Evolutionary conservation across 2,113 vertebrate genomes (phyloP).

Genomic region (Nothocercus julius): DNA sequence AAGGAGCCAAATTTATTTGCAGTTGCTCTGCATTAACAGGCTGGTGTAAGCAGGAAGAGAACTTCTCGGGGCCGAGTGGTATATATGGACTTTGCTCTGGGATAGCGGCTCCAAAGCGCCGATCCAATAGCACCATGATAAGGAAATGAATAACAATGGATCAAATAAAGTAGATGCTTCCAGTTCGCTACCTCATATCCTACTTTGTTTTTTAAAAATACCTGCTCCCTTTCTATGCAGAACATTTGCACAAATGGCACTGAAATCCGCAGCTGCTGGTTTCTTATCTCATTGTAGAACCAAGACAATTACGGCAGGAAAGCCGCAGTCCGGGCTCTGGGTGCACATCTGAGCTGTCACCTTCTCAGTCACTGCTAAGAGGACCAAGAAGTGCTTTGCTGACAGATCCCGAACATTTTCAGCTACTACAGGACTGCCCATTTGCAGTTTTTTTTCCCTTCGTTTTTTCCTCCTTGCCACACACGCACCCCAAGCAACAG

Average conservation of each 20-base stretch:
- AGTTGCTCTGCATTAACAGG: neutral
- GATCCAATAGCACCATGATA: neutral
- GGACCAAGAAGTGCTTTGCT: neutral
- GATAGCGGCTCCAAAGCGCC: neutral
- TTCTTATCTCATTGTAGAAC: neutral
- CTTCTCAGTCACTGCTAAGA: neutral
- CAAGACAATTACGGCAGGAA: neutral
- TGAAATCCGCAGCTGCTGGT: neutral
- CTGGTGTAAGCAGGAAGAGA: neutral
- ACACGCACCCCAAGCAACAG: neutral
- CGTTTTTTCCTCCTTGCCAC: neutral
- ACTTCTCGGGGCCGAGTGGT: neutral
- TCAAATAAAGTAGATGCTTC: neutral
- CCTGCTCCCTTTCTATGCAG: neutral
- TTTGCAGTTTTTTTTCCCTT: neutral
- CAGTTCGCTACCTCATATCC: neutral
- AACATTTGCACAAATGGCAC: neutral
- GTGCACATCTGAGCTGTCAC: neutral
- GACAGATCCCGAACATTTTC: neutral
- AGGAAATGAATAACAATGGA: neutral
- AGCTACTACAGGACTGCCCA: neutral
- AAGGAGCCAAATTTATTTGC: constrained; percentile 14
- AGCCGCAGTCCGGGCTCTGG: neutral
- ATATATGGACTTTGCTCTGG: neutral
- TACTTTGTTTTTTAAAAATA: neutral